phyloP scores from a whole-genome alignment of 2,113 vertebrate genomes.

The Neotragus pygmaeus region DNA sequence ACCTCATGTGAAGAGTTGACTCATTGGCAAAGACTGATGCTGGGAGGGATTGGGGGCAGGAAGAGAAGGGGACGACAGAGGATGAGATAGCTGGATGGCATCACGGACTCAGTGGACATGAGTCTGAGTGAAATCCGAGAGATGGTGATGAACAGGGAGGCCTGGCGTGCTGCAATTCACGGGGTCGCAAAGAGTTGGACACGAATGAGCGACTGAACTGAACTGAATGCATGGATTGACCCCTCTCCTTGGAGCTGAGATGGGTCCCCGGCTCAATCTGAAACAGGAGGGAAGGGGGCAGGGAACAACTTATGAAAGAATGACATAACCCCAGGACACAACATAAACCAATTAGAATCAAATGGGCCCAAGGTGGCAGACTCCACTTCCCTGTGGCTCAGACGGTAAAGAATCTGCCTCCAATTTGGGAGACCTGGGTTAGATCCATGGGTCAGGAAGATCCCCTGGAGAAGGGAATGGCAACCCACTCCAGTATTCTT shows the following conservation, averaged over 20 bases:
- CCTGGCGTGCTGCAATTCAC: too few relatives aligned
- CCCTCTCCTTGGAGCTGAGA: neutral
- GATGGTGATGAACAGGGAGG: too few relatives aligned
- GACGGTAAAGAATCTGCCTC: neutral
- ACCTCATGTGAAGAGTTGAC: too few relatives aligned
- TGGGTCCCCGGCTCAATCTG: neutral
- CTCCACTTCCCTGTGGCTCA: neutral
- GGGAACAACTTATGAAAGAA: neutral
- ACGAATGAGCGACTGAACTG: too few relatives aligned
- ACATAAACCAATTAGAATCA: neutral
- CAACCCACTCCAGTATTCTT: neutral
- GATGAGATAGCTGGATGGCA: too few relatives aligned
- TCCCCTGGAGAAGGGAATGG: neutral
- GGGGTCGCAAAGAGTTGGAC: too few relatives aligned
- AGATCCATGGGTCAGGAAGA: neutral
- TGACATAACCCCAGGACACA: neutral
- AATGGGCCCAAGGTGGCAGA: neutral
- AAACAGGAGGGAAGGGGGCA: neutral
- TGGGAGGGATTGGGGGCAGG: too few relatives aligned
- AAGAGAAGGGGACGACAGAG: too few relatives aligned
- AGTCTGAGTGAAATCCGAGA: too few relatives aligned
- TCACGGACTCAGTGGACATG: too few relatives aligned
- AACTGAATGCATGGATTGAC: neutral
- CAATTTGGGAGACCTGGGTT: neutral
- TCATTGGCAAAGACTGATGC: too few relatives aligned